Base-by-base conservation (phyloP, 2,888 invertebrate species). In the Aspidiotus destructor region DNA sequence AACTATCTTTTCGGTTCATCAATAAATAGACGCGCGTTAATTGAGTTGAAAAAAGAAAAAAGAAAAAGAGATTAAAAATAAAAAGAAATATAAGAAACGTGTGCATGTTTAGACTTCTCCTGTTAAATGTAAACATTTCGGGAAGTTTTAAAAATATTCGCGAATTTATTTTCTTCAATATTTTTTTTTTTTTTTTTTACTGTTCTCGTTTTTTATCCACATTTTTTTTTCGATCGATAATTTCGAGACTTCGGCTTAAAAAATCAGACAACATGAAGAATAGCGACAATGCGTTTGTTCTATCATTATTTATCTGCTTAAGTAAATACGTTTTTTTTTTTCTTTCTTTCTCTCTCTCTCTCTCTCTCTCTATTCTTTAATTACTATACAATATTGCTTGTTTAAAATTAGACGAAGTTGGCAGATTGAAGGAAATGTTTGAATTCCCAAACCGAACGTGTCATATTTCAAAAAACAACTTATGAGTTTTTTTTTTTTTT, bases 81-180 rank as follows among this genome's bases (percentile, higher is more conserved):
- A 1, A 28, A 28, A 5, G 28, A 28, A 28, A 5, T 28, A 28
- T 28, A 28, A 28, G 28, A 28, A 28, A 28, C 28, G 28, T 28
- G 28, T 28, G 28, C 28, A 3, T 28, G 28, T 28, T 28, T 28
- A 28, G 28, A 28, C 28, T 28, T 28, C 28, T 28, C 28, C 28
- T 28, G 28, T 28, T 28, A 28, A 28, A 28, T 28, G 1, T 3
- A 11, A 48, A 48, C 6, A n/a, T 48, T 48, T 48, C 48, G 48
- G 48, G 48, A 48, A 48, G 48, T 48, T 48, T 48, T 48, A n/a
- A 48, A 44, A 48, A 48, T 48, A 48, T 48, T 48, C 48, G 48
- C 48, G 48, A 48, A 48, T 13, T 48, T 13, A n/a, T 6, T 48
- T 5, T 48, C n/a, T 48, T 48, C 48, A 6, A 44, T 44, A 44